Percentiles rank a stretch among this genome's conserved stretches.
Evolutionary conservation across 2,888 invertebrate species (phyloP).

Genomic region (Ditylenchus weischeri): DNA sequence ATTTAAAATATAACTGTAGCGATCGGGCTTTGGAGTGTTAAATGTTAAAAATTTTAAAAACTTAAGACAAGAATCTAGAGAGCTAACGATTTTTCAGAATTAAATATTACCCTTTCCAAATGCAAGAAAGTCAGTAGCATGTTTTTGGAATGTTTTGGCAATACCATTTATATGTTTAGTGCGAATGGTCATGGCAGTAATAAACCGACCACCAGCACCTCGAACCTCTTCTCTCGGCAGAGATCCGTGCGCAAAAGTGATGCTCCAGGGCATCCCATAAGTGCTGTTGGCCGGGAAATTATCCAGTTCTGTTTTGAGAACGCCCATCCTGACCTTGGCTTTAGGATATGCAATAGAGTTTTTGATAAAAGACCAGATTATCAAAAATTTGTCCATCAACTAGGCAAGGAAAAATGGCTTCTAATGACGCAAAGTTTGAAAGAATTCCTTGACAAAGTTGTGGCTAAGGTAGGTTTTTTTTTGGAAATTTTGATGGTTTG

Average conservation of each 20-base stretch:
- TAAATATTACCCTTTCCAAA: too few relatives aligned
- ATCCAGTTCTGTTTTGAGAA: slow-evolving; percentile 53
- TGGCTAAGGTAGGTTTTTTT: slow-evolving; percentile 40
- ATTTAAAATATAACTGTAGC: too few relatives aligned
- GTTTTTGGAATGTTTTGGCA: too few relatives aligned
- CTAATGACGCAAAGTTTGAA: slow-evolving; percentile 46
- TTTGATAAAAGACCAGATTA: slow-evolving; percentile 56
- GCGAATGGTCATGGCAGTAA: neutral
- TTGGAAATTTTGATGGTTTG: too few relatives aligned
- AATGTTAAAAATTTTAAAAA: too few relatives aligned
- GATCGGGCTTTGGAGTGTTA: too few relatives aligned
- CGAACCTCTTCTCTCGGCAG: slow-evolving; percentile 9
- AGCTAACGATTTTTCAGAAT: too few relatives aligned
- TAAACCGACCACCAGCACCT: neutral
- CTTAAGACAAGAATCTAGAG: too few relatives aligned
- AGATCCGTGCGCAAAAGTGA: slow-evolving; percentile 32
- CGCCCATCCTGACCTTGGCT: slow-evolving; percentile 54
- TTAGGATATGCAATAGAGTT: slow-evolving; percentile 43
- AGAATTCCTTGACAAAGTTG: slow-evolving; percentile 51
- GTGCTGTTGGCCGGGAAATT: slow-evolving; percentile 40
- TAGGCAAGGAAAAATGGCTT: slow-evolving; percentile 50
- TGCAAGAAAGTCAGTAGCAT: too few relatives aligned
- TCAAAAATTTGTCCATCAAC: slow-evolving; percentile 43
- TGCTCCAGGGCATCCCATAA: slow-evolving; percentile 32
- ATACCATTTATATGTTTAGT: neutral